Base-by-base conservation (phyloP, 2,113 vertebrate species). In the Mugil cephalus region DNA sequence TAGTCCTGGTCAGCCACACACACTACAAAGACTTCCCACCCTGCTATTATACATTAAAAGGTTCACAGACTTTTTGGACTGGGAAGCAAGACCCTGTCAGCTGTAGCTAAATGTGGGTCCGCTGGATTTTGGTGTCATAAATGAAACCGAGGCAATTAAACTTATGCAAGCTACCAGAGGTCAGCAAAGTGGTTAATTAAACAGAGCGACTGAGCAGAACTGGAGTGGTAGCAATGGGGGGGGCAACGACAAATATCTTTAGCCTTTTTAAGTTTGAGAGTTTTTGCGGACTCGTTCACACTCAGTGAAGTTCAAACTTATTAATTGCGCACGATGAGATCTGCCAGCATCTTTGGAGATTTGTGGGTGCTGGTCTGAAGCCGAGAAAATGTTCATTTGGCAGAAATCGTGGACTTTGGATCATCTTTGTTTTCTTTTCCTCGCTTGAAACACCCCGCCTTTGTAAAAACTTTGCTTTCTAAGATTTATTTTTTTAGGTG, bases 141-240 rank as follows among this genome's bases (percentile, higher is more conserved):
- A 10, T 55, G 39, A 63, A 21, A 74, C 14, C 39, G 45, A 64
- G 52, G 59, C 56, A 73, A 56, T 87, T 84, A 82, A 74, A 81
- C 1, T 15, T 59, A 48, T 40, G 51, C 62, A 66, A 53, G 47
- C 10, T 51, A 15, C 19, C 10, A 69, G 60, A 82, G 50, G 60
- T 69, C 53, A 35, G 50, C 10, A 36, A 67, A 58, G 50, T 68
- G 30, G 45, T 82, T 83, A 79, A 89, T 90, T 88, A 73, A 87
- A 75, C n/a, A 5, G 58, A 67, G 79, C 59, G 74, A 8, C 34
- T 58, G 67, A 86, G 55, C 64, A 90, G 79, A 88, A 77, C 71
- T 55, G 60, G 9, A 59, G 60, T 36, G 40, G 56, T 56, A 45
- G 55, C 47, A 15, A 21, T 75, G 66, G 58, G 65, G 74, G 30